These are phyloP conservation scores for Cotesia congregata DNA, from an alignment of 2,888 invertebrate species.

Conservation along the genomic window DNA sequence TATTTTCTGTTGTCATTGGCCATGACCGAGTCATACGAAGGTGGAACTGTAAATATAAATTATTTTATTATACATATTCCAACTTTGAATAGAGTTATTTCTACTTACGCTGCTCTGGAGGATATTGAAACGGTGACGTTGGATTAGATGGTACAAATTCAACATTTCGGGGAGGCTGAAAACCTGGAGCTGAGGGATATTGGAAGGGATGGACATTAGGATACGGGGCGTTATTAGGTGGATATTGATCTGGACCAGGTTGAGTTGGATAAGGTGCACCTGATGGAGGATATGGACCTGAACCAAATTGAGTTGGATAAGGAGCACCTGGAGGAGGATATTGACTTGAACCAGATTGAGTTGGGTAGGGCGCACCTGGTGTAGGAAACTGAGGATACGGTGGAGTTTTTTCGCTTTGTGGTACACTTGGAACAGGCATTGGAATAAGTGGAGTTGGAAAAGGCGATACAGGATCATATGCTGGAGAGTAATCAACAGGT, in stretches of 20 bases:
- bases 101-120: slow-evolving; percentile 6
- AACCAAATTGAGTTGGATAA: slow-evolving; percentile 24
- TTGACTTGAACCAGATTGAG: background rate
- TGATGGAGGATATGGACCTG: background rate
- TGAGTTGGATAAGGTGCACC: slow-evolving; percentile 30
- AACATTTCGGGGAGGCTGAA: slow-evolving; percentile 17
- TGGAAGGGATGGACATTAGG: background rate
- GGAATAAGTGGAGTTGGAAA: background rate
- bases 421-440: slow-evolving; percentile 2
- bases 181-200: slow-evolving; percentile 21
- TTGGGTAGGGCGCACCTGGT: slow-evolving; percentile 24
- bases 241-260: slow-evolving; percentile 16
- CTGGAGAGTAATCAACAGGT: background rate
- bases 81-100: background rate
- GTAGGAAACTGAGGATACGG: background rate
- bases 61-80: background rate
- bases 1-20: background rate
- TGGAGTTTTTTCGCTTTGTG: background rate
- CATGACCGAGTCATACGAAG: slow-evolving; percentile 44
- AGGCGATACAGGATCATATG: background rate
- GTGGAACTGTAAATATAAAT: slow-evolving; percentile 45
- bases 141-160: slow-evolving; percentile 1
- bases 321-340: background rate
- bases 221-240: background rate
- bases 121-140: background rate